Evolutionary conservation across 2,888 invertebrate genomes (phyloP), one percentile per base, ranked within the genome.

Genomic region (Icerya purchasi): DNA sequence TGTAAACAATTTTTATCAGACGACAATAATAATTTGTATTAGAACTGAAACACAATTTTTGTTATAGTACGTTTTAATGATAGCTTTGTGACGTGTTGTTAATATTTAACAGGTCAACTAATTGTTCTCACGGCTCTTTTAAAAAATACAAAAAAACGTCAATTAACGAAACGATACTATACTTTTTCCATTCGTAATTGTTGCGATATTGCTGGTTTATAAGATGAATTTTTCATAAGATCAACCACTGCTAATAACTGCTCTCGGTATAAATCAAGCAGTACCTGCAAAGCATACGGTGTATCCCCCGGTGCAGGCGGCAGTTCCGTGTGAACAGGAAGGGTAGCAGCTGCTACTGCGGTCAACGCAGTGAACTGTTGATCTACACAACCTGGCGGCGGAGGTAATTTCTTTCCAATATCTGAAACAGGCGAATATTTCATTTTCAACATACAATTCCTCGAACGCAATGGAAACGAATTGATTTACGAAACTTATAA

Each of bases 381-480:
- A 72, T 89, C 91, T 61, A 92, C 86, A 70, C 89, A 89, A 58
- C 92, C 92, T 10, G 89, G 90, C 54, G 90, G 90, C 25, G 90
- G 87, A 50, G 87, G 87, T 64, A 84, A 76, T 70, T 82, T 83
- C 68, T 82, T 82, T 8, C 82, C 80, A 67, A 76, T 75, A 55
- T 78, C 77, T 69, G 64, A 20, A 65, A 66, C 63, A 57, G 62
- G 56, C 59, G 54, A 36, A 36, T n/a, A n/a, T n/a, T n/a, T n/a
- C n/a, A n/a, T n/a, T n/a, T n/a, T n/a, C n/a, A n/a, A n/a, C n/a
- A n/a, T n/a, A n/a, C n/a, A n/a, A n/a, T n/a, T n/a, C n/a, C n/a
- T n/a, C n/a, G n/a, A n/a, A n/a, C n/a, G n/a, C n/a, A n/a, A n/a
- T n/a, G n/a, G n/a, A n/a, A n/a, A n/a, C n/a, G n/a, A n/a, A n/a